Evolutionary conservation across 2,888 invertebrate genomes (phyloP), one percentile per base, ranked within the genome.

Genomic region (Nycteola revayana): DNA sequence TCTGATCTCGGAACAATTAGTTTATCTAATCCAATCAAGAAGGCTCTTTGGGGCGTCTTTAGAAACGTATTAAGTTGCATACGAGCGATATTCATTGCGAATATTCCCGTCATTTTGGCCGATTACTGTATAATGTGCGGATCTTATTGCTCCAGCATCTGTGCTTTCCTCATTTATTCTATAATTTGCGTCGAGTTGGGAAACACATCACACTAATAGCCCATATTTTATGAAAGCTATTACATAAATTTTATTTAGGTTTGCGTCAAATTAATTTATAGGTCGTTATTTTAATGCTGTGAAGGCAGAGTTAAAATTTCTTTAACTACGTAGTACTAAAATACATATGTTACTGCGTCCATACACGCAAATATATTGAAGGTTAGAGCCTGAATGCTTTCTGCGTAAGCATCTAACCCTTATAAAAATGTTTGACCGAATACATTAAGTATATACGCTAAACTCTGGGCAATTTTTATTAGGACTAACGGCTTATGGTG

Each of bases 121-220:
- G 57, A 64, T 62, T 64, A 60, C 44, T 9, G 52, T 49, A 59
- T 73, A 68, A 71, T 59, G 60, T 60, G 52, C 43, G 57, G 59
- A 63, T 61, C 63, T 69, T 69, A 75, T 73, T 65, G 67, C 71
- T 57, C 53, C 42, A 55, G 66, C 79, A 80, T 78, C 75, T 81
- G 79, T 58, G 74, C 66, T 66, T 67, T 66, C 63, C 66, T 67
- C 74, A 64, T 71, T 73, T 66, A 68, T 72, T 59, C 67, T 53
- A 69, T 74, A 74, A 78, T 82, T 71, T 76, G 66, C 61, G 53
- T 54, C 45, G 60, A 62, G 64, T 67, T 57, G 62, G 62, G 62
- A 57, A 68, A 68, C 67, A 68, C 64, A 66, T 75, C 66, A 68
- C 53, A 55, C 60, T 74, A 69, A 73, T 71, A 60, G 65, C 66